Percentiles rank a stretch among this genome's conserved stretches.
phyloP scores from a whole-genome alignment of 2,888 invertebrate species.

The Spicauda simplicius region DNA sequence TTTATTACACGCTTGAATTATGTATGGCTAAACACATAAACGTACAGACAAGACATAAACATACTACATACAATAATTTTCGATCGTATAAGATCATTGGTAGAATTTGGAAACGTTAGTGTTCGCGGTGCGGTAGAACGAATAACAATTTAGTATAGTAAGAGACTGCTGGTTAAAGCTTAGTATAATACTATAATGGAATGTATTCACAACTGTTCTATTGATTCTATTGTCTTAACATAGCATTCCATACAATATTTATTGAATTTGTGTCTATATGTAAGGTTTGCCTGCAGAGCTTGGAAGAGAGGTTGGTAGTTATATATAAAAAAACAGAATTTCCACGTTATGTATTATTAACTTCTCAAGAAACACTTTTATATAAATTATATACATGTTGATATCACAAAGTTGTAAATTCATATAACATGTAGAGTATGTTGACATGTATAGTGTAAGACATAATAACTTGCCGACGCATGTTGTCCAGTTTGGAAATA shows the following conservation, averaged over 20 bases:
- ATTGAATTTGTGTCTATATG: slow-evolving; percentile 41
- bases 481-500: slow-evolving; percentile 68
- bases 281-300: slow-evolving; percentile 37
- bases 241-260: slow-evolving; percentile 60
- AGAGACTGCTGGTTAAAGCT: slow-evolving; percentile 49
- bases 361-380: slow-evolving; percentile 49
- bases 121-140: slow-evolving; percentile 39
- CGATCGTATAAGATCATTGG: not conserved
- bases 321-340: slow-evolving; percentile 20
- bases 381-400: slow-evolving; percentile 53
- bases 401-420: slow-evolving; percentile 47
- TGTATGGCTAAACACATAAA: not conserved
- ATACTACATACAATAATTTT: not conserved
- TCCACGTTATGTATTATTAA: slow-evolving; percentile 39
- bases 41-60: too few relatives aligned
- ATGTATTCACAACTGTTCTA: slow-evolving; percentile 41
- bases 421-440: slow-evolving; percentile 35
- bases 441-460: slow-evolving; percentile 47
- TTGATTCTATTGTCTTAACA: slow-evolving; percentile 49
- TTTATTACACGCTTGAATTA: not conserved
- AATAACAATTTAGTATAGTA: slow-evolving; percentile 33
- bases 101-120: slow-evolving; percentile 6
- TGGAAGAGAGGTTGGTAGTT: slow-evolving; percentile 17
- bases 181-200: slow-evolving; percentile 42
- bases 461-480: slow-evolving; percentile 65